Evolutionary conservation across 2,888 invertebrate genomes (phyloP).

Genomic region (Pilophorus perplexus): DNA sequence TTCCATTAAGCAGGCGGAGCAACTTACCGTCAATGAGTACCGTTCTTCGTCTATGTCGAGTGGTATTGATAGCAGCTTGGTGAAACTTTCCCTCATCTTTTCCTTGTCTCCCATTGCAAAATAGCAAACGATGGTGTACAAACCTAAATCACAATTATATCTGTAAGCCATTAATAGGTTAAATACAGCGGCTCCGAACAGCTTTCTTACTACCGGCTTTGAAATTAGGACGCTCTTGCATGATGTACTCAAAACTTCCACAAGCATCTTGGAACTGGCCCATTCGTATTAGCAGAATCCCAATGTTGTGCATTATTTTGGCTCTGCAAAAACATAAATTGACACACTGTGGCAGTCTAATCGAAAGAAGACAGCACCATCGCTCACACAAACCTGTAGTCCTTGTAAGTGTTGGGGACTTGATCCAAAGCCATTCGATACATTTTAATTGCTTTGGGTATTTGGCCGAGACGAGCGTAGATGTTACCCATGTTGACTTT

Average conservation of each 20-base stretch:
- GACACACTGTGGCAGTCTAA: no score
- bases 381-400: no score
- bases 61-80: constrained; percentile 83
- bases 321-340: constrained; percentile 61
- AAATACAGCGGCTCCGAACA: no score
- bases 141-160: constrained; percentile 64
- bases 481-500: constrained; percentile 99
- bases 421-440: constrained; percentile 99
- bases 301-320: constrained; percentile 98
- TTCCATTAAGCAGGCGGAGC: no score
- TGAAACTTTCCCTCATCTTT: constrained; percentile 89
- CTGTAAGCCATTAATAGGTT: no score
- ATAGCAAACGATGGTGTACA: constrained; percentile 85
- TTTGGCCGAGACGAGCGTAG: constrained; percentile 89
- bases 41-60: constrained; percentile 77
- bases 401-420: constrained; percentile 87
- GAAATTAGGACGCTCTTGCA: constrained; percentile 91
- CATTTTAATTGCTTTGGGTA: constrained; percentile 92
- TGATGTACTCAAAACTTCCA: constrained; percentile 94
- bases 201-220: constrained; percentile 70
- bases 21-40: constrained; percentile 56
- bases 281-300: constrained; percentile 90
- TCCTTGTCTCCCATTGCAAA: constrained; percentile 88
- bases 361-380: no score
- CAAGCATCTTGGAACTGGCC: constrained; percentile 95